Evolutionary conservation across 2,888 invertebrate species (phyloP).

Genomic region (Charanyca ferruginea): DNA sequence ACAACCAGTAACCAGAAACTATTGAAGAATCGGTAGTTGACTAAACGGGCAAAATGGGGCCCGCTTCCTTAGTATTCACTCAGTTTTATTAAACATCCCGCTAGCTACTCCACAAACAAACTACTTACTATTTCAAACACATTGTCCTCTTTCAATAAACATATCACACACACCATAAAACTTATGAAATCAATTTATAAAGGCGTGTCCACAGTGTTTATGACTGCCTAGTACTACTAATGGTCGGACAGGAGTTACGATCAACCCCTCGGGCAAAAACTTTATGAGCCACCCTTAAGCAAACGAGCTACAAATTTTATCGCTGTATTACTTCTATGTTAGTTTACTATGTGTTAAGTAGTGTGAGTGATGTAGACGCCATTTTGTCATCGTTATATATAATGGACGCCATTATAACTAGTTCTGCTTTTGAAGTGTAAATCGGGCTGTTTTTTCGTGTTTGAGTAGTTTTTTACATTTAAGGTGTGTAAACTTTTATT

Average conservation of each 20-base stretch:
- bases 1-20: too few species aligned
- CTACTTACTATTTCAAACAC: constrained; percentile 16
- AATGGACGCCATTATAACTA: constrained; percentile 6
- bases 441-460: neutral
- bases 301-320: constrained; percentile 68
- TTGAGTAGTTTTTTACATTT: too few species aligned
- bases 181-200: constrained; percentile 63
- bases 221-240: constrained; percentile 58
- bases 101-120: constrained; percentile 2
- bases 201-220: constrained; percentile 61
- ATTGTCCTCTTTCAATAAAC: constrained; percentile 40
- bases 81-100: neutral
- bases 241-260: constrained; percentile 58
- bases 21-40: too few species aligned
- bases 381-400: constrained; percentile 35
- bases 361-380: constrained; percentile 29
- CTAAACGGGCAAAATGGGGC: too few species aligned
- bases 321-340: constrained; percentile 60
- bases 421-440: neutral
- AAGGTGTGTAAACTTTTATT: too few species aligned
- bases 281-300: constrained; percentile 62
- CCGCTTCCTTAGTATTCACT: too few species aligned
- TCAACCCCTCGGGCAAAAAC: constrained; percentile 61
- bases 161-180: constrained; percentile 50
- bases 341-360: constrained; percentile 57